These are phyloP conservation scores for Leptinotarsa haldemani DNA, from an alignment of 2,888 invertebrate species.

Conservation along the genomic window DNA sequence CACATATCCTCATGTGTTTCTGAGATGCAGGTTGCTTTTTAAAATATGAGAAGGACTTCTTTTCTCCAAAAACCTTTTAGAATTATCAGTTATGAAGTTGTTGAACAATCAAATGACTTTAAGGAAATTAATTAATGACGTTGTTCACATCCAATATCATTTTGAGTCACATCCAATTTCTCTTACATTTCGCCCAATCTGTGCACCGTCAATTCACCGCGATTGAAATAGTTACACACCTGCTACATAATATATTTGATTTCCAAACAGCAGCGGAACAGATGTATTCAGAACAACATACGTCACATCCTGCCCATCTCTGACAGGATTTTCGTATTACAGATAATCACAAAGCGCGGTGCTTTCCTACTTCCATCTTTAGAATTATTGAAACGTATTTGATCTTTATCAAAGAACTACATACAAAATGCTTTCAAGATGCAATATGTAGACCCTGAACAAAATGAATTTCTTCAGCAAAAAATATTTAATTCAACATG, in stretches of 20 bases:
- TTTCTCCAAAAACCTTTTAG: too few species aligned
- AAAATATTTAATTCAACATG: too few species aligned
- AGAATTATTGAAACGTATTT: neutral
- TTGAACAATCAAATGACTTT: too few species aligned
- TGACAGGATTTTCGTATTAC: neutral
- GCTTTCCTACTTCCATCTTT: neutral
- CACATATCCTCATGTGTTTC: too few species aligned
- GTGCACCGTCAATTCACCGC: neutral
- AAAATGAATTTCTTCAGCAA: too few species aligned
- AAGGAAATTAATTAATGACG: too few species aligned
- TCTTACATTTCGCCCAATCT: neutral
- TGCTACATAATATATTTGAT: neutral
- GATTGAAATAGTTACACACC: neutral
- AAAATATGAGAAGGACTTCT: too few species aligned
- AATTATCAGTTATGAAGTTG: too few species aligned
- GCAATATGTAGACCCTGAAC: too few species aligned
- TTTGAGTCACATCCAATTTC: neutral
- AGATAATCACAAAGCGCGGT: neutral
- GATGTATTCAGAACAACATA: neutral
- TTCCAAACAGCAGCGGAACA: neutral
- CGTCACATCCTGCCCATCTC: neutral
- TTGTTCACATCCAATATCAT: neutral
- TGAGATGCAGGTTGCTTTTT: too few species aligned
- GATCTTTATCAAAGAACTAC: too few species aligned
- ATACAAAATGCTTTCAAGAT: too few species aligned